Evolutionary conservation across 2,797 vertebrate species (phyloP).

Genomic region (Pantherophis vulpinus): DNA sequence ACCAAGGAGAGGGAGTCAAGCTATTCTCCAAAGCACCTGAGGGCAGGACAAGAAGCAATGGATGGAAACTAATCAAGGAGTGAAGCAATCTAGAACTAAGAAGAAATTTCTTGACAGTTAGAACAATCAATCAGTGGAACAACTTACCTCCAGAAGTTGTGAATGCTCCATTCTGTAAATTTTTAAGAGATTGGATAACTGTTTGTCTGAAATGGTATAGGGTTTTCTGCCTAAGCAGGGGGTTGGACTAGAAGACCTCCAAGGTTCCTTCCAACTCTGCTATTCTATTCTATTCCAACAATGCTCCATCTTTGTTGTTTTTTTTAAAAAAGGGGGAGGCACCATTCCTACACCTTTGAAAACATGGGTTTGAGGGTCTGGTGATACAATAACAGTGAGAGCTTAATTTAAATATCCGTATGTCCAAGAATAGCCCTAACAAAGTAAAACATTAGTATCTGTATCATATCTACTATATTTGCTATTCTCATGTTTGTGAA

Average conservation of each 20-base stretch:
- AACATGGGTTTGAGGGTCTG: background rate
- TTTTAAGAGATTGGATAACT: background rate
- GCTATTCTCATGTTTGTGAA: background rate
- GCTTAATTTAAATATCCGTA: background rate
- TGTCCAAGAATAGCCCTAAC: background rate
- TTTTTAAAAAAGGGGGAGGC: background rate
- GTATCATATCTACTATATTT: background rate
- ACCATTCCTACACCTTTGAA: background rate
- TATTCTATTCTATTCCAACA: background rate
- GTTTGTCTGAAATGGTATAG: background rate
- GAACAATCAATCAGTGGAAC: background rate
- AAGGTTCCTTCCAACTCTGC: background rate
- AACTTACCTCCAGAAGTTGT: background rate
- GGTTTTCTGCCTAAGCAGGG: no score
- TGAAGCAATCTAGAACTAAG: background rate
- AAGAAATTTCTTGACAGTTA: background rate
- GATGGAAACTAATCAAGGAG: background rate
- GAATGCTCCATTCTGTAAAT: background rate
- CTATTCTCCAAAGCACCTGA: background rate
- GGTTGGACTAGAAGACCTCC: no score
- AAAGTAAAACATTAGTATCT: background rate
- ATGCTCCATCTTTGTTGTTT: background rate
- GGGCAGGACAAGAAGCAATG: background rate
- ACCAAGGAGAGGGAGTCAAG: background rate
- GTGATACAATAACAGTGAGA: background rate